Conservation (phyloP, 2,113 vertebrate species). For the Paedocypris sp. region DNA sequence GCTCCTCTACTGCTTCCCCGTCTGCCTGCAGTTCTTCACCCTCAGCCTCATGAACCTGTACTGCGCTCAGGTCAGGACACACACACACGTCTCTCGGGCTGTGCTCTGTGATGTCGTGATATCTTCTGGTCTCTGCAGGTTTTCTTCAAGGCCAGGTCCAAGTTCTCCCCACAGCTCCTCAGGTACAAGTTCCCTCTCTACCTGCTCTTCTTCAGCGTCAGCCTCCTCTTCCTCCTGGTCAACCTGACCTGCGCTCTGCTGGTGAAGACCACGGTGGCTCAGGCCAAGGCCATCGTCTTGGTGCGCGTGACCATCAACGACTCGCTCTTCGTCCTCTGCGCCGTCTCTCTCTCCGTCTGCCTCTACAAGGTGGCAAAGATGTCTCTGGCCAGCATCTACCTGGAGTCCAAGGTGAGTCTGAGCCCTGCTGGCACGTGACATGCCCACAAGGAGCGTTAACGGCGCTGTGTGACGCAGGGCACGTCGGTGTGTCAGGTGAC, state of each 20-base stretch:
- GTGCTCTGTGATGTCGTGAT: no score
- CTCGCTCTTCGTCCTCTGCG: slow-evolving; percentile 75
- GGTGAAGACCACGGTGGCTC: slow-evolving; percentile 67
- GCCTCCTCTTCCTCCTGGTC: slow-evolving; percentile 84
- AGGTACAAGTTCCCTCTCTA: slow-evolving; percentile 74
- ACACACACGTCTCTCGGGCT: no score
- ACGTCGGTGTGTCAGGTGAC: slow-evolving; percentile 93
- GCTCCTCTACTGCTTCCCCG: slow-evolving; percentile 94
- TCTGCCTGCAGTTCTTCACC: slow-evolving; percentile 97
- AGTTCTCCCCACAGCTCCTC: slow-evolving; percentile 73
- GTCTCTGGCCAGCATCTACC: slow-evolving; percentile 79
- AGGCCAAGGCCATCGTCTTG: slow-evolving; percentile 70
- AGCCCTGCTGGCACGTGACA: background rate
- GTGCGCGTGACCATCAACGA: slow-evolving; percentile 80
- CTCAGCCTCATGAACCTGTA: slow-evolving; percentile 95
- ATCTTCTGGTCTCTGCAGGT: slow-evolving; percentile 55
- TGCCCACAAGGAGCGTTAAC: no score
- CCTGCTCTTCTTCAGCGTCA: slow-evolving; percentile 76
- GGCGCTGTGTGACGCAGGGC: slow-evolving; percentile 58
- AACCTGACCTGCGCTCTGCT: slow-evolving; percentile 86
- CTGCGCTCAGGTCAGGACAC: slow-evolving; percentile 88
- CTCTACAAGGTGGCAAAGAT: slow-evolving; percentile 86
- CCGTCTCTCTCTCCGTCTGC: slow-evolving; percentile 74
- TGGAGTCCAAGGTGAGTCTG: slow-evolving; percentile 74
- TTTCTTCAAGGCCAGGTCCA: slow-evolving; percentile 83